Conservation (phyloP, 2,888 invertebrate genomes). For the Ennomos erosarius region DNA sequence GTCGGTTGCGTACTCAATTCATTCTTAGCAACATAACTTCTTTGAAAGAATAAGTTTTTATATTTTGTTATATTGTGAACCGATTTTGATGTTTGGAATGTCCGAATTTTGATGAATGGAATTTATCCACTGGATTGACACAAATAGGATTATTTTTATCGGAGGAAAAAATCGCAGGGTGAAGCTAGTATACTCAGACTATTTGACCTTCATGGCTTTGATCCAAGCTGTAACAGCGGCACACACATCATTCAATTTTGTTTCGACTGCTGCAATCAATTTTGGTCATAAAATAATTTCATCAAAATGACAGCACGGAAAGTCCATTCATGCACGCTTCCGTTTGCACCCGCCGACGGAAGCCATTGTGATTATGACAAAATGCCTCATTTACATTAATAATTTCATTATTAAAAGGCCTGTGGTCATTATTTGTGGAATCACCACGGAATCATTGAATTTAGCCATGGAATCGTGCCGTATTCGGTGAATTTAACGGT, state of each 20-base stretch:
- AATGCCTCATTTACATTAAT: slow-evolving; percentile 31
- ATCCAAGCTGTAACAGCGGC: too few relatives aligned
- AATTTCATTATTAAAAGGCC: slow-evolving; percentile 19
- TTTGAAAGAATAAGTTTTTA: too few relatives aligned
- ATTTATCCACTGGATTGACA: too few relatives aligned
- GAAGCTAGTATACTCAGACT: too few relatives aligned
- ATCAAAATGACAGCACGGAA: slow-evolving; percentile 11
- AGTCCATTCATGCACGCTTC: slow-evolving; percentile 26
- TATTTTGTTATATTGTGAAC: too few relatives aligned
- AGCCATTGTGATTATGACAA: slow-evolving; percentile 31
- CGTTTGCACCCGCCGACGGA: slow-evolving; percentile 19
- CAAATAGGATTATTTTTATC: too few relatives aligned
- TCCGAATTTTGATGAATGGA: too few relatives aligned
- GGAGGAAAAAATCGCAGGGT: too few relatives aligned
- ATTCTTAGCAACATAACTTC: slow-evolving; percentile 3
- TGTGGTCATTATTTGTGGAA: slow-evolving; percentile 13
- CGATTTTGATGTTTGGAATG: too few relatives aligned
- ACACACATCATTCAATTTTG: too few relatives aligned
- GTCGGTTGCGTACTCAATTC: slow-evolving; percentile 19
- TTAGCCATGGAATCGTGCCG: background rate
- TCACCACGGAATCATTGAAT: slow-evolving; percentile 6
- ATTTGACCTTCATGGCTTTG: too few relatives aligned
- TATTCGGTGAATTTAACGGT: background rate
- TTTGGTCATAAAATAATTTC: background rate
- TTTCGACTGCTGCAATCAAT: too few relatives aligned